These are phyloP conservation scores for Sus cebifrons DNA, from an alignment of 2,797 vertebrate genomes.

Conservation along the genomic window DNA sequence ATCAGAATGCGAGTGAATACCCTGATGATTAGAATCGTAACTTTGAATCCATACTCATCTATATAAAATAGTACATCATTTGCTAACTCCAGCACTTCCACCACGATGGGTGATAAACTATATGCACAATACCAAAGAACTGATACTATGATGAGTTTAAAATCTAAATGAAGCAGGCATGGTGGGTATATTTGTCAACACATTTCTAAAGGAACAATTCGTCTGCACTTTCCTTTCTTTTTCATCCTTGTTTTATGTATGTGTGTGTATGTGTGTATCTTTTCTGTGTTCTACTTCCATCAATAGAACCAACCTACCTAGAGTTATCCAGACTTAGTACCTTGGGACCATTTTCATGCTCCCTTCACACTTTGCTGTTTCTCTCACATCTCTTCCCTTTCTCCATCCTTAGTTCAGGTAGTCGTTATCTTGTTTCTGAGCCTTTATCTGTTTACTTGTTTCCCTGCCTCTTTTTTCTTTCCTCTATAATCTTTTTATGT, in stretches of 20 bases:
- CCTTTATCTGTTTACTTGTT: neutral
- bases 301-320: neutral
- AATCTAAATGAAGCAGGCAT: neutral
- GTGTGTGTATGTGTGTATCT: neutral
- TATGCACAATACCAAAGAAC: neutral
- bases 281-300: neutral
- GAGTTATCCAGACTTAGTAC: neutral
- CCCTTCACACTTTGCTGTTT: neutral
- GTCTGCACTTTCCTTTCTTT: neutral
- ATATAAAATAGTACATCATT: neutral
- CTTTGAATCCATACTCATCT: conserved; percentile 26
- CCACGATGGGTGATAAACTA: neutral
- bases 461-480: conserved; percentile 15
- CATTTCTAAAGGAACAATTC: neutral
- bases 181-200: rapidly evolving
- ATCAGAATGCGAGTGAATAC: neutral
- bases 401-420: neutral
- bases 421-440: neutral
- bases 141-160: neutral
- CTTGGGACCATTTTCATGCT: neutral
- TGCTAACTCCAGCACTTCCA: neutral
- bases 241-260: neutral
- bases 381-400: neutral
- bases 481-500: neutral
- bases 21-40: neutral